These are phyloP conservation scores for Lepidocyrtoides sp. DNA, from an alignment of 2,888 invertebrate genomes.

Conservation along the genomic window DNA sequence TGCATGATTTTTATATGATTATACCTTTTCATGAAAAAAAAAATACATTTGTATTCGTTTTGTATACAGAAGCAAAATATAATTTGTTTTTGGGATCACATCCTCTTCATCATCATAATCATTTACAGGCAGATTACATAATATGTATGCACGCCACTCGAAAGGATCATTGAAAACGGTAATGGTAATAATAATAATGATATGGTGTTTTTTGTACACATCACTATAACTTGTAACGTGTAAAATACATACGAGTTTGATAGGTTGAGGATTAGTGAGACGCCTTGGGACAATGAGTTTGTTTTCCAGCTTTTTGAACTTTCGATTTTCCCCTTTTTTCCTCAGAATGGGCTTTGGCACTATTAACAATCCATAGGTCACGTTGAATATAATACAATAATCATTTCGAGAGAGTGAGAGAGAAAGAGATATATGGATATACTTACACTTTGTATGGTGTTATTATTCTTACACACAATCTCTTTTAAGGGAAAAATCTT, in stretches of 20 bases:
- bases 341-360: conserved; percentile 60
- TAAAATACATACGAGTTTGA: conserved; percentile 62
- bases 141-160: conserved; percentile 60
- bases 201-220: conserved; percentile 39
- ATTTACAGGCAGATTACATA: conserved; percentile 54
- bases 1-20: conserved; percentile 30
- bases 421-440: conserved; percentile 17
- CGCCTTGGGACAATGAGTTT: conserved; percentile 84
- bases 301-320: conserved; percentile 85
- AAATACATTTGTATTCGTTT: neutral
- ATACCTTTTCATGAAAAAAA: neutral
- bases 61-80: conserved; percentile 50
- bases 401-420: conserved; percentile 24
- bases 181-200: conserved; percentile 66
- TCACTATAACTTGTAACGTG: conserved; percentile 4
- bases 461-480: conserved; percentile 38
- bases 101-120: conserved; percentile 45
- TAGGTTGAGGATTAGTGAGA: conserved; percentile 75
- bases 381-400: conserved; percentile 47
- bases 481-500: conserved; percentile 35
- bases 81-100: conserved; percentile 75
- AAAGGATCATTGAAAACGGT: conserved; percentile 41
- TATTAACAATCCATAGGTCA: conserved; percentile 61
- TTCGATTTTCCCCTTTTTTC: conserved; percentile 74
- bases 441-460: conserved; percentile 3